Percentiles rank a stretch among this genome's conserved stretches.
Evolutionary conservation across 2,113 vertebrate genomes (phyloP).

Genomic region (Dromaius novaehollandiae): DNA sequence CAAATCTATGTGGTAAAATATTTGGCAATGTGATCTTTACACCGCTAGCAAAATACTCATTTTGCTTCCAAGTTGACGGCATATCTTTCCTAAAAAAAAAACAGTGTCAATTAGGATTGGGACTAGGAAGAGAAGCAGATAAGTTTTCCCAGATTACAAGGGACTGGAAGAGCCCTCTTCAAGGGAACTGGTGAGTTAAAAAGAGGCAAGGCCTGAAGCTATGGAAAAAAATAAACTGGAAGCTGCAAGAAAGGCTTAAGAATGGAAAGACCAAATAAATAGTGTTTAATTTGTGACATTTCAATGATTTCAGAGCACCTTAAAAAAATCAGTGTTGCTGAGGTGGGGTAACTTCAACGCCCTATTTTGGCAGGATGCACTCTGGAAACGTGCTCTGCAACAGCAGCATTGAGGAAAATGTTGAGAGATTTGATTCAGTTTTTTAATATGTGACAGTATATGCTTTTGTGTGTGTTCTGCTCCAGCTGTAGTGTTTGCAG

Average conservation of each 20-base stretch:
- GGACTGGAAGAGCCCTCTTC: neutral
- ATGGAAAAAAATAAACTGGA: neutral
- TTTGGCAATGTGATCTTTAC: neutral
- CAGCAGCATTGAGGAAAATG: neutral
- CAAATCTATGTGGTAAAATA: neutral
- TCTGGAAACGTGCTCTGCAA: neutral
- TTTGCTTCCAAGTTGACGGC: neutral
- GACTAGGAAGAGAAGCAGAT: neutral
- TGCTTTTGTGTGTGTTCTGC: neutral
- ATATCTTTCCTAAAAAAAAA: neutral
- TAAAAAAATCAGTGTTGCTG: accelerated
- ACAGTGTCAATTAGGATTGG: neutral
- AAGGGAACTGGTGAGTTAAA: neutral
- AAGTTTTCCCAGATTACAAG: neutral
- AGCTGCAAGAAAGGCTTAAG: neutral
- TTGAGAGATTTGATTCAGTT: neutral
- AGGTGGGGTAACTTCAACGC: neutral
- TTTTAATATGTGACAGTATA: neutral
- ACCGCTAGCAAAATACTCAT: neutral
- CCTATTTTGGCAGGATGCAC: neutral
- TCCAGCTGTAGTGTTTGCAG: neutral
- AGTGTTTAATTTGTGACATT: neutral
- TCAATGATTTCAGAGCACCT: neutral
- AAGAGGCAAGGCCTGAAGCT: neutral
- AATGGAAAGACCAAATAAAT: neutral